These are phyloP conservation scores for Hippocampus abdominalis DNA, from an alignment of 2,113 vertebrate species.

Conservation along the genomic window DNA sequence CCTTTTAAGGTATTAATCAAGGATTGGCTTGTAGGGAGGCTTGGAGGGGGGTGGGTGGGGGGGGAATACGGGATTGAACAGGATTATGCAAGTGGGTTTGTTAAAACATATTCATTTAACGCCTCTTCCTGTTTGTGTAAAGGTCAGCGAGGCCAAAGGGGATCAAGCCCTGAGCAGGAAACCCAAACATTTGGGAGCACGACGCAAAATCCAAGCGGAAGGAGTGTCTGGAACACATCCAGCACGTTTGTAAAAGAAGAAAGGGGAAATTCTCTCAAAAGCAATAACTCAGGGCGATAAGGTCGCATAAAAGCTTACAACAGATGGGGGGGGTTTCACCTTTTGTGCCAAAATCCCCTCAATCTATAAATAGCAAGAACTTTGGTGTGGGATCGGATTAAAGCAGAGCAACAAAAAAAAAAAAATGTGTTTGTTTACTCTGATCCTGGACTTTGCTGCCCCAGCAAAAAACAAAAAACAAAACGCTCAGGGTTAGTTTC, in stretches of 20 bases:
- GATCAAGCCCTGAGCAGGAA: slow-evolving; percentile 24
- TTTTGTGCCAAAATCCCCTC: slow-evolving; percentile 22
- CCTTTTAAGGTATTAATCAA: slow-evolving; percentile 65
- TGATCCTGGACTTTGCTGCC: slow-evolving; percentile 40
- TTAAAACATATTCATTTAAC: slow-evolving; percentile 53
- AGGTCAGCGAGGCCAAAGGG: slow-evolving; percentile 22
- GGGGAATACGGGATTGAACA: slow-evolving; percentile 43
- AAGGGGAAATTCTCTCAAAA: slow-evolving; percentile 2
- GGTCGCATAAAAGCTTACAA: neutral
- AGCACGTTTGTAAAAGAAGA: slow-evolving; percentile 25
- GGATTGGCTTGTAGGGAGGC: slow-evolving; percentile 29
- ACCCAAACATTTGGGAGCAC: slow-evolving; percentile 38
- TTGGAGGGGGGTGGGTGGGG: neutral
- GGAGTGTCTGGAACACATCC: neutral
- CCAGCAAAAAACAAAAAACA: neutral
- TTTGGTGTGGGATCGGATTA: neutral
- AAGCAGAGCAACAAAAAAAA: neutral
- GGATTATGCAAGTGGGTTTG: slow-evolving; percentile 51
- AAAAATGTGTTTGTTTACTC: neutral
- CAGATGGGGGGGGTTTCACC: slow-evolving; percentile 4
- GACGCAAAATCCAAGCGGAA: slow-evolving; percentile 10
- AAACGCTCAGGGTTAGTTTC: slow-evolving; percentile 45
- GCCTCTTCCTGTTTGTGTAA: slow-evolving; percentile 26
- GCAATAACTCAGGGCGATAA: neutral
- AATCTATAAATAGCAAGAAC: slow-evolving; percentile 25